A percentile compares a stretch with the other conserved stretches of the same genome.
Conservation (phyloP, 2,113 vertebrate species). For the Scophthalmus maximus region DNA sequence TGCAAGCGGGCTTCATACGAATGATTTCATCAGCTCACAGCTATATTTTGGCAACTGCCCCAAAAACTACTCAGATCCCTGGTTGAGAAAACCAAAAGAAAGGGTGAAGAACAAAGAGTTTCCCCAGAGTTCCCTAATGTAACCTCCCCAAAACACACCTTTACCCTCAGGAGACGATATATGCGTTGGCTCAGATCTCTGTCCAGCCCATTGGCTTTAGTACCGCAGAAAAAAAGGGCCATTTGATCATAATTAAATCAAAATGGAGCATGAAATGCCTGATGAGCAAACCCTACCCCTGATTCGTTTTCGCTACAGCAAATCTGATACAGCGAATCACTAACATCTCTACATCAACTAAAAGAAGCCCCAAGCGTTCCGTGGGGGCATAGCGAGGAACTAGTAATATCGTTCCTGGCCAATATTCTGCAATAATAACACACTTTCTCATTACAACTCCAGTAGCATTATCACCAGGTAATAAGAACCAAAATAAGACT, state of each 20-base stretch:
- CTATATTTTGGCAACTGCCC: constrained; percentile 14
- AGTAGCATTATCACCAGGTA: constrained; percentile 68
- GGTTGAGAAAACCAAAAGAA: constrained; percentile 17
- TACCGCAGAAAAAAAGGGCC: constrained; percentile 45
- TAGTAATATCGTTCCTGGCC: constrained; percentile 55
- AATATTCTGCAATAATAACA: constrained; percentile 69
- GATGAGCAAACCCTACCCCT: constrained; percentile 58
- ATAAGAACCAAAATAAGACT: too few species aligned
- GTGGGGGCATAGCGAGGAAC: constrained; percentile 25
- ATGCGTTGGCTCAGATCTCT: constrained; percentile 56
- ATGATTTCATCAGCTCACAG: constrained; percentile 32
- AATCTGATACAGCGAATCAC: constrained; percentile 50
- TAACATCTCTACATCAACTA: constrained; percentile 62
- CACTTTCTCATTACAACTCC: constrained; percentile 60
- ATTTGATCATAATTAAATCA: constrained; percentile 80
- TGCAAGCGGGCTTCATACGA: constrained; percentile 16
- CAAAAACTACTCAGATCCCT: constrained; percentile 26
- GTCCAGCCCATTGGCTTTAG: constrained; percentile 66
- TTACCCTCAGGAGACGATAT: constrained; percentile 54
- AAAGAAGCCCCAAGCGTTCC: constrained; percentile 44
- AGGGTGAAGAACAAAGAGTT: not conserved
- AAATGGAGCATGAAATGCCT: constrained; percentile 77
- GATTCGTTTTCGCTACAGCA: constrained; percentile 71
- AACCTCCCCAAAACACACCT: constrained; percentile 29
- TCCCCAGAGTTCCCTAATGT: constrained; percentile 7